Conservation (phyloP, 2,113 vertebrate species). For the Prochilodus magdalenae region DNA sequence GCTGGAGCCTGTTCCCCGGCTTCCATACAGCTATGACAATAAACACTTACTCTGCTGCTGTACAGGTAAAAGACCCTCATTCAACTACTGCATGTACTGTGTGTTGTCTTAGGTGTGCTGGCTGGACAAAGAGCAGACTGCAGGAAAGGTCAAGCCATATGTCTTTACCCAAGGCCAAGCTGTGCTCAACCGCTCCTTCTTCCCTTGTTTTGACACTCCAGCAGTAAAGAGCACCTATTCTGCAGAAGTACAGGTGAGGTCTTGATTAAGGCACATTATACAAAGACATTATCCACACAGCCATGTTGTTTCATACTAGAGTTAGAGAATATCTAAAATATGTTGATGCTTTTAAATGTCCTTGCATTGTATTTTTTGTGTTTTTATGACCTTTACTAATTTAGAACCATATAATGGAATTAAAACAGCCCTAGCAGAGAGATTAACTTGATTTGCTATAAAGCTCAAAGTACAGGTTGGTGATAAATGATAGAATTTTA, state of each 20-base stretch:
- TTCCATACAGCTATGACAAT: constrained; percentile 61
- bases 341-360: too few relatives aligned
- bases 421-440: too few relatives aligned
- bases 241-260: constrained; percentile 75
- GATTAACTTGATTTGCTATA: too few relatives aligned
- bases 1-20: constrained; percentile 60
- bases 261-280: neutral
- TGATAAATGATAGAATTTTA: neutral
- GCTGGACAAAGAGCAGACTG: constrained; percentile 81
- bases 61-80: constrained; percentile 53
- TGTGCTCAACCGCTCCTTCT: constrained; percentile 83
- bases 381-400: too few relatives aligned
- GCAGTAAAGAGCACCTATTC: constrained; percentile 81
- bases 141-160: constrained; percentile 82
- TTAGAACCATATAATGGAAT: too few relatives aligned
- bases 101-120: constrained; percentile 79
- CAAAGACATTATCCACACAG: neutral
- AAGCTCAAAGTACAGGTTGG: neutral
- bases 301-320: too few relatives aligned
- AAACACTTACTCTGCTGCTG: constrained; percentile 55
- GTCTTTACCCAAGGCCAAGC: constrained; percentile 86
- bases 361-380: too few relatives aligned
- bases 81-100: constrained; percentile 25
- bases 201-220: constrained; percentile 85
- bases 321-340: too few relatives aligned